Conservation (phyloP, 2,113 vertebrate species). For the Leptobrachium leishanense region DNA sequence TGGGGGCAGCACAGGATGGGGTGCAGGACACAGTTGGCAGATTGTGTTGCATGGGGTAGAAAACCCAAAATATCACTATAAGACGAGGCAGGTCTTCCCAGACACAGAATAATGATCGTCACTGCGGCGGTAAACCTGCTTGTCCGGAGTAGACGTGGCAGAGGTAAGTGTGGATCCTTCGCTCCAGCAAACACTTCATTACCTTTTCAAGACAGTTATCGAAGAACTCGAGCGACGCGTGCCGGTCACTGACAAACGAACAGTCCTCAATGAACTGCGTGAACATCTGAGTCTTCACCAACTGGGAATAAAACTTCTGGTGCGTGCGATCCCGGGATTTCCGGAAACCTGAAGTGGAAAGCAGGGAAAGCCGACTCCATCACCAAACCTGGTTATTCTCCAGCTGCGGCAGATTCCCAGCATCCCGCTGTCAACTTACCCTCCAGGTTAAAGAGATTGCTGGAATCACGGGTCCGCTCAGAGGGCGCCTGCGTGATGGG, state of each 20-base stretch:
- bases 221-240: slow-evolving; percentile 88
- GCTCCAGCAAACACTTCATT: neutral
- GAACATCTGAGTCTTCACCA: slow-evolving; percentile 90
- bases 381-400: neutral
- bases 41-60: too few species aligned
- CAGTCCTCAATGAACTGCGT: slow-evolving; percentile 94
- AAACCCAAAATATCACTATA: too few species aligned
- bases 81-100: too few species aligned
- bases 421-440: slow-evolving; percentile 60
- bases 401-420: neutral
- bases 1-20: too few species aligned
- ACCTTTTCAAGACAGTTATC: slow-evolving; percentile 92
- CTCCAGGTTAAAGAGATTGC: slow-evolving; percentile 86
- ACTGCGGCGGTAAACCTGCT: too few species aligned
- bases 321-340: slow-evolving; percentile 85
- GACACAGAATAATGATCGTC: too few species aligned
- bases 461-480: slow-evolving; percentile 77
- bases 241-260: slow-evolving; percentile 87
- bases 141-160: too few species aligned
- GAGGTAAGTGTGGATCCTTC: too few species aligned
- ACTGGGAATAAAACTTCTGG: slow-evolving; percentile 84
- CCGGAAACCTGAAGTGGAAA: slow-evolving; percentile 73
- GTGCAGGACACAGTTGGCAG: too few species aligned
- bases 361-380: neutral
- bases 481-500: slow-evolving; percentile 84